A percentile compares a stretch with the other conserved stretches of the same genome.
Evolutionary conservation across 2,888 invertebrate species (phyloP).

Genomic region (Allolobophora icterica): DNA sequence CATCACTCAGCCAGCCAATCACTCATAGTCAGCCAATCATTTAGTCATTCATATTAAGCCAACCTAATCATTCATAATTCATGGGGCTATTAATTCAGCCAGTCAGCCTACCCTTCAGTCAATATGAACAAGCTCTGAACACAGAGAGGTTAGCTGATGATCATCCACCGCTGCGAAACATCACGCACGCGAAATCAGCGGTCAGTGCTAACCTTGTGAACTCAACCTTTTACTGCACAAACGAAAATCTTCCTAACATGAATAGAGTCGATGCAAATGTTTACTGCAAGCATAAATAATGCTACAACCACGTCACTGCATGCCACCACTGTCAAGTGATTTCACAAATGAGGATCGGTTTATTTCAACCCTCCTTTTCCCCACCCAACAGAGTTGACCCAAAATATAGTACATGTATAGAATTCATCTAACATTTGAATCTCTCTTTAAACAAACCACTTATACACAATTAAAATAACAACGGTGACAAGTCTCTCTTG

Average conservation of each 20-base stretch:
- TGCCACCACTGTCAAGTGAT: neutral
- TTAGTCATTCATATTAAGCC: neutral
- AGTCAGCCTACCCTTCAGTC: neutral
- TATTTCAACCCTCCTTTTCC: neutral
- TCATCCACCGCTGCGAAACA: neutral
- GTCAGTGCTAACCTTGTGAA: conserved; percentile 11
- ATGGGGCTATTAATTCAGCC: neutral
- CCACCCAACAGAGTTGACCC: neutral
- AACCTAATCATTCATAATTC: neutral
- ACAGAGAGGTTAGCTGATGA: neutral
- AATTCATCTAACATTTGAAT: neutral
- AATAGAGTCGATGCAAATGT: neutral
- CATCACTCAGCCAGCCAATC: no score
- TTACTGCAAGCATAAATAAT: neutral
- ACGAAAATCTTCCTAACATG: neutral
- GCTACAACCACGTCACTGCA: neutral
- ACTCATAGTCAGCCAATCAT: neutral
- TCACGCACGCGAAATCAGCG: neutral
- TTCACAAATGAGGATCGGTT: neutral
- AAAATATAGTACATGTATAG: neutral
- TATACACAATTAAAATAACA: neutral
- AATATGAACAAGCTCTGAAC: neutral
- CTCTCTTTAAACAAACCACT: neutral
- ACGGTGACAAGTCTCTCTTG: neutral
- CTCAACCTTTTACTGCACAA: neutral